phyloP scores from a whole-genome alignment of 1,140 invertebrate genomes.

The Drosophila parabipectinata region DNA sequence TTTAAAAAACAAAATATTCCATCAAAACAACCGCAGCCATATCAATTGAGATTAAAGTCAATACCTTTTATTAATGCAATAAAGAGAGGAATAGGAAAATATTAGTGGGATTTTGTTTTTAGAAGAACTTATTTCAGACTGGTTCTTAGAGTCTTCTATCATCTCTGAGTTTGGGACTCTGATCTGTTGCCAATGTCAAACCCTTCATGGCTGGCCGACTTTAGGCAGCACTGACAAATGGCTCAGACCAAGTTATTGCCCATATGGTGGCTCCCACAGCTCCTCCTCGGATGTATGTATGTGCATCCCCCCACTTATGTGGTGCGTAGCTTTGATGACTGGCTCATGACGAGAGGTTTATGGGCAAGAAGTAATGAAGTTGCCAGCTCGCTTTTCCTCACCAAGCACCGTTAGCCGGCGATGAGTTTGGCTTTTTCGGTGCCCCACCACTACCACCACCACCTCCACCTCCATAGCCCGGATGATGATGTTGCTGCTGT shows the following conservation, averaged over 20 bases:
- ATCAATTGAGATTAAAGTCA: neutral
- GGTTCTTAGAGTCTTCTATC: neutral
- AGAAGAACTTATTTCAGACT: neutral
- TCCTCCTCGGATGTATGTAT: neutral
- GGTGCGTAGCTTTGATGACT: slow-evolving; percentile 29
- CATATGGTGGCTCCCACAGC: slow-evolving; percentile 6
- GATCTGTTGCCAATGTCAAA: slow-evolving; percentile 40
- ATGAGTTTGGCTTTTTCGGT: slow-evolving; percentile 43
- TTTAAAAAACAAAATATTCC: slow-evolving; percentile 15
- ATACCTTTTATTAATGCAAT: neutral
- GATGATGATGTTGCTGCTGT: slow-evolving; percentile 26
- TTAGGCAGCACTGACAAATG: slow-evolving; percentile 45
- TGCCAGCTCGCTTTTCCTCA: slow-evolving; percentile 18
- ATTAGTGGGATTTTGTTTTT: neutral
- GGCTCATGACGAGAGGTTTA: slow-evolving; percentile 50
- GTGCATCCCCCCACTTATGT: slow-evolving; percentile 7
- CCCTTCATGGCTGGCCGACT: slow-evolving; percentile 33
- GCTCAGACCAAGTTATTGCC: slow-evolving; percentile 10
- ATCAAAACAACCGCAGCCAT: slow-evolving; percentile 20
- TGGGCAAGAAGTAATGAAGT: slow-evolving; percentile 47
- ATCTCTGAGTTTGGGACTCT: slow-evolving; percentile 2
- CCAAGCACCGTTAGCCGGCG: slow-evolving; percentile 40
- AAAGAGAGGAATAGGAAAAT: neutral
- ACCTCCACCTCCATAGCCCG: too few species aligned
- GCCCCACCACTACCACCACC: too few species aligned